Conservation (phyloP, 2,113 vertebrate genomes). For the Poicephalus gulielmi region DNA sequence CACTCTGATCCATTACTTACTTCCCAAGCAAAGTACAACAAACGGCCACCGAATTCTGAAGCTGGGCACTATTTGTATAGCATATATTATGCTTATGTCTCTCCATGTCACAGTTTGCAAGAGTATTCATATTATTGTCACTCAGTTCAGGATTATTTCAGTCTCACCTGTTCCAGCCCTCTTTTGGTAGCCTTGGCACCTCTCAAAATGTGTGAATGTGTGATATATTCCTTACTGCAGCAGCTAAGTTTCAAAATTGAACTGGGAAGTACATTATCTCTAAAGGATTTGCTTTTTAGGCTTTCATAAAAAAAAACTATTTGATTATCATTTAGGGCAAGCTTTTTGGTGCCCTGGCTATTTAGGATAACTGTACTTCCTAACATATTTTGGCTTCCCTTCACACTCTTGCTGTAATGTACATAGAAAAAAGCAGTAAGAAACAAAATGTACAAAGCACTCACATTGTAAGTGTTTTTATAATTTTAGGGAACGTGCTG, state of each 20-base stretch:
- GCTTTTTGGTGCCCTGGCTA: neutral
- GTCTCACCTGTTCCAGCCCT: neutral
- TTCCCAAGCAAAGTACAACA: neutral
- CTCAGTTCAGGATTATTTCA: neutral
- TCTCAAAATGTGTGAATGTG: neutral
- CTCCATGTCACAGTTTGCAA: neutral
- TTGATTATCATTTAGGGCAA: neutral
- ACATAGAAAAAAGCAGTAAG: neutral
- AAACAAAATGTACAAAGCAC: neutral
- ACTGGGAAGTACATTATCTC: neutral
- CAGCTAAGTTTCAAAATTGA: fast-evolving
- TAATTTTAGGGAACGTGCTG: neutral
- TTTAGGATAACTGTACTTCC: neutral
- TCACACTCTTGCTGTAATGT: neutral
- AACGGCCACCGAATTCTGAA: neutral
- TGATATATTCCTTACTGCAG: neutral
- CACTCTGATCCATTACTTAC: too few relatives aligned
- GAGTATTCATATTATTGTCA: neutral
- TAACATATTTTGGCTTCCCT: neutral
- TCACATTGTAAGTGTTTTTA: neutral
- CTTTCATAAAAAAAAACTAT: neutral
- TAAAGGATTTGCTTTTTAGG: neutral
- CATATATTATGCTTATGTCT: neutral
- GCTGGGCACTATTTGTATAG: neutral
- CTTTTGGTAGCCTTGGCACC: neutral